A percentile compares a stretch with the other conserved stretches of the same genome.
Evolutionary conservation across 1,140 invertebrate genomes (phyloP).

Genomic region (Tetramorium alpestre): DNA sequence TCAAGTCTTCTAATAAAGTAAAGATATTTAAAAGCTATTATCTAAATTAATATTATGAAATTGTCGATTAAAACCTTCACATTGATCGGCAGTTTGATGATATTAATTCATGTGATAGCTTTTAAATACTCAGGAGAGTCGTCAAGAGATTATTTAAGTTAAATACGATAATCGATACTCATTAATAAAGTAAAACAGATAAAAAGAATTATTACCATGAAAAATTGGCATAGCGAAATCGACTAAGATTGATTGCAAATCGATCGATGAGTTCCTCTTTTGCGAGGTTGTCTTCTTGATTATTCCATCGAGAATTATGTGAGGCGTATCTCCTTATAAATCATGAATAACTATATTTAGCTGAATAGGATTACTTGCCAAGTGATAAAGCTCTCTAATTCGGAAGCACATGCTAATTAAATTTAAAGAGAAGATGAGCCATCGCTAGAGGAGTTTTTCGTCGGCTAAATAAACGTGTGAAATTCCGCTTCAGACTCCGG

Average conservation of each 20-base stretch:
- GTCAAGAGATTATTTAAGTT: background rate
- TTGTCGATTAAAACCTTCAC: background rate
- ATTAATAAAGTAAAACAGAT: background rate
- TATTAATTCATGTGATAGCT: background rate
- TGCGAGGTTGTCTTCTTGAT: conserved; percentile 7
- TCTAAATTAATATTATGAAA: background rate
- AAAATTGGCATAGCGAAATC: background rate
- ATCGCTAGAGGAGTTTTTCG: background rate
- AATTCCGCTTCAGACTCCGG: background rate
- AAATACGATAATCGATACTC: conserved; percentile 1
- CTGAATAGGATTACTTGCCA: background rate
- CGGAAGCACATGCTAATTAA: conserved; percentile 54
- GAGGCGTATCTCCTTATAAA: background rate
- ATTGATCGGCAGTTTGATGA: background rate
- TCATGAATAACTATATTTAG: conserved; percentile 32
- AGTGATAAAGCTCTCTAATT: conserved; percentile 24
- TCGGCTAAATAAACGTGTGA: background rate
- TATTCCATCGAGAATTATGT: conserved; percentile 18
- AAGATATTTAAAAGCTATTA: background rate
- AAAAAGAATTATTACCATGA: background rate
- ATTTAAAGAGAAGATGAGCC: conserved; percentile 19
- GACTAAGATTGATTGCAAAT: conserved; percentile 30
- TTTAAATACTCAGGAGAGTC: background rate
- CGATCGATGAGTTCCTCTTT: background rate
- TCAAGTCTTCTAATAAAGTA: background rate